Percentiles rank a stretch among this genome's conserved stretches.
Evolutionary conservation across 2,113 vertebrate species (phyloP).

Genomic region (Mastomys natalensis): DNA sequence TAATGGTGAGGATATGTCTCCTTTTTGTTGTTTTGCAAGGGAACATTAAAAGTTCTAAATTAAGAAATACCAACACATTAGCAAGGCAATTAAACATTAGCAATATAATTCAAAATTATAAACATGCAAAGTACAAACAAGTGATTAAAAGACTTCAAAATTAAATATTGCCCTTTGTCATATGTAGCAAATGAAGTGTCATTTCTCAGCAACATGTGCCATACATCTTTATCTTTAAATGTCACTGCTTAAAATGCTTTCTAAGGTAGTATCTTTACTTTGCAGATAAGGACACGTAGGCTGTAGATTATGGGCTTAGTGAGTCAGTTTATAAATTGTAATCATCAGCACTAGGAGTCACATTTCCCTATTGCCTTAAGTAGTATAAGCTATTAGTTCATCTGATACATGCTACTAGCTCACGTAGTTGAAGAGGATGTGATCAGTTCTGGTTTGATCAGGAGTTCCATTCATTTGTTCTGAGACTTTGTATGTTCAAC

Average conservation of each 20-base stretch:
- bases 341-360: not conserved
- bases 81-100: slow-evolving; percentile 1
- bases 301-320: not conserved
- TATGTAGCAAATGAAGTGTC: not conserved
- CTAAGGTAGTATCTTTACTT: not conserved
- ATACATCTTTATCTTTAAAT: not conserved
- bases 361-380: not conserved
- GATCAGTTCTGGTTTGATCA: not conserved
- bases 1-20: not conserved
- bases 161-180: not conserved
- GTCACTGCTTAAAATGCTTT: not conserved
- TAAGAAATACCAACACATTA: slow-evolving; percentile 23
- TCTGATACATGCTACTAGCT: not conserved
- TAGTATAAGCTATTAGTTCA: not conserved
- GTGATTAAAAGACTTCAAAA: not conserved
- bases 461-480: not conserved
- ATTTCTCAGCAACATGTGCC: not conserved
- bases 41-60: not conserved
- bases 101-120: not conserved
- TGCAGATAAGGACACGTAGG: not conserved
- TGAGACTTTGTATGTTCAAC: not conserved
- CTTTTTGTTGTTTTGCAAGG: slow-evolving; percentile 36
- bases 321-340: not conserved
- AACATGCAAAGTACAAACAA: not conserved
- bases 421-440: slow-evolving; percentile 6